Evolutionary conservation across 1,140 invertebrate genomes (phyloP).

Genomic region (Drosophila pectinifera): DNA sequence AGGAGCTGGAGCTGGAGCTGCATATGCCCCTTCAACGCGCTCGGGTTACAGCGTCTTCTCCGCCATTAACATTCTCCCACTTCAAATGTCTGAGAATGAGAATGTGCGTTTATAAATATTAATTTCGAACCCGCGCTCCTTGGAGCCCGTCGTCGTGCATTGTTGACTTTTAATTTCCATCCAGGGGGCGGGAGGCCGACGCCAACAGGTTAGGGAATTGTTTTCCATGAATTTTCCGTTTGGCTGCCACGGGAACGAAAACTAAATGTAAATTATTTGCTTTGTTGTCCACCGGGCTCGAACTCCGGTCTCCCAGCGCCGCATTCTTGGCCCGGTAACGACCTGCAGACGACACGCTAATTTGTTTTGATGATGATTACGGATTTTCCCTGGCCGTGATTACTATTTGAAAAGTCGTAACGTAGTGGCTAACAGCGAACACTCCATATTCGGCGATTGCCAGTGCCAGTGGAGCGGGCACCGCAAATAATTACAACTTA

Average conservation of each 20-base stretch:
- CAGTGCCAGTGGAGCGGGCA: slow-evolving; percentile 19
- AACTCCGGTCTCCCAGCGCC: slow-evolving; percentile 2
- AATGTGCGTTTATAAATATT: slow-evolving; percentile 78
- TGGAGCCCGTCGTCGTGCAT: slow-evolving; percentile 30
- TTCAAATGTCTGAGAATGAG: slow-evolving; percentile 38
- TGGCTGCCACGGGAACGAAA: slow-evolving; percentile 61
- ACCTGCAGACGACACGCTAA: slow-evolving; percentile 69
- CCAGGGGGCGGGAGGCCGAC: slow-evolving; percentile 31
- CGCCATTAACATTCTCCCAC: slow-evolving; percentile 45
- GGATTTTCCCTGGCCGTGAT: slow-evolving; percentile 34
- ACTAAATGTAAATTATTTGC: slow-evolving; percentile 73
- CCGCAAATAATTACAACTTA: slow-evolving; percentile 67
- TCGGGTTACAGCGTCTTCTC: slow-evolving; percentile 40
- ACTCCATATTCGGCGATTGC: slow-evolving; percentile 23
- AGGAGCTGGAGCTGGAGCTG: not conserved
- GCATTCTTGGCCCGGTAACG: slow-evolving; percentile 39
- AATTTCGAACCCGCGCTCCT: slow-evolving; percentile 60
- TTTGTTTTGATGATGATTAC: slow-evolving; percentile 63
- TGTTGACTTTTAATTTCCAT: slow-evolving; percentile 80
- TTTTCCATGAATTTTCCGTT: slow-evolving; percentile 61
- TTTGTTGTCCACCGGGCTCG: slow-evolving; percentile 32
- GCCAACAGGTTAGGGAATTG: slow-evolving; percentile 65
- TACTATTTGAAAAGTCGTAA: slow-evolving; percentile 52
- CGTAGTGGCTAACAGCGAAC: not conserved
- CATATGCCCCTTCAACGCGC: slow-evolving; percentile 14